Base-by-base conservation (phyloP, 2,797 vertebrate genomes). In the Rhynchotus rufescens region DNA sequence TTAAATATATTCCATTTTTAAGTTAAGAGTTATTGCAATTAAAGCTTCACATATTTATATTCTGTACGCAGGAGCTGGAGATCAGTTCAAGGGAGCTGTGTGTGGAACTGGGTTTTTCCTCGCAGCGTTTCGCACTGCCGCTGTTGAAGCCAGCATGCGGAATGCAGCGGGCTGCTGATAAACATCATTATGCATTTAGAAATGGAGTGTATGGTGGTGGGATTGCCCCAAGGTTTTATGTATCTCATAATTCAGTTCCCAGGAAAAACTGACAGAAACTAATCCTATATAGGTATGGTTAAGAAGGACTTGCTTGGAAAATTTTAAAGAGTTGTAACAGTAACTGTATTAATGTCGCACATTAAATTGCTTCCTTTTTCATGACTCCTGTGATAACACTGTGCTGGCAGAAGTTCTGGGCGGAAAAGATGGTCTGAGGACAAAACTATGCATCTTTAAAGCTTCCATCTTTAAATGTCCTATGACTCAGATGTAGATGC, bases 1-100 rank as follows among this genome's bases (percentile, higher is more conserved):
- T 59, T 89, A 28, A 51, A 40, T 93, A 19, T 51, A 75, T 77
- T 78, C 66, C 66, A 52, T 86, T 91, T 86, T 60, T 84, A 80
- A 45, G 52, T 52, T 56, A 88, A 94, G 77, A 60, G 74, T 82
- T 59, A 17, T 69, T 67, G 47, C 67, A 87, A 75, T 89, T 91
- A 76, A 93, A n/a, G 23, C 32, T 66, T 34, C 32, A n/a, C 22
- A 87, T 64, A 45, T 86, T 93, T 85, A 26, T 78, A 20, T 78
- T 80, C 68, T 19, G 16, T 75, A 52, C 49, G 72, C 26, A 81
- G 81, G 52, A 87, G 44, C 77, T 76, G 4, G 74, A 82, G 77
- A 60, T 42, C 49, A 71, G 23, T 52, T 86, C 19, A 40, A 79
- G 57, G 44, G 49, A 44, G 15, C 21, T 49, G 64, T 89, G 75